Base-by-base conservation (phyloP, 1,140 invertebrate genomes). In the Heliothis subflexa region DNA sequence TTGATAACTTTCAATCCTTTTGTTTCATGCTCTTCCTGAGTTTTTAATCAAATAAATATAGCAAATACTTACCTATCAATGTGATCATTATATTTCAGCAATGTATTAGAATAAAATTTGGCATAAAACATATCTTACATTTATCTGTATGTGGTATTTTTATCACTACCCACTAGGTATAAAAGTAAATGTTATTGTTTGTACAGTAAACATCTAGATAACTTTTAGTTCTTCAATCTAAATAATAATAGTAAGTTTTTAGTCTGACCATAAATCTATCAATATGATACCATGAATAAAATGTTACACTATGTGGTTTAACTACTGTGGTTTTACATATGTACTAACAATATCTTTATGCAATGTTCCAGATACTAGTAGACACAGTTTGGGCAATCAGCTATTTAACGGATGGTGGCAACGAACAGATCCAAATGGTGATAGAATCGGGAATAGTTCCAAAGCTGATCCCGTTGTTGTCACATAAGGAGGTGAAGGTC, bases 331-430 rank as follows among this genome's bases (percentile, higher is more conserved):
- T 49, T 66, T 66, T 16, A 61, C 40, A 70, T 21, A 70, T n/a
- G 28, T 76, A 21, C 21, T 62, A 64, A 76, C 61, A 61, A 47
- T 0, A 49, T 16, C 7, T 52, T 52, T 52, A 2, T 62, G 18
- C 16, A 18, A 40, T 76, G 50, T 96, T 80, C 14, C 91, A 99
- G 97, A 99, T 99, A 89, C 95, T 99, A 86, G 98, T 99, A 66
- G 99, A 99, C 92, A 99, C 99, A 64, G 98, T 99, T 52, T 99
- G 99, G 99, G 99, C 99, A 33, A 96, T 99, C 79, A 99, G 99
- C 88, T 99, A 99, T 95, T 94, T 99, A 85, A 99, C 99, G 61
- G 99, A 99, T 90, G 98, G 98, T 78, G 99, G 99, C 21, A 99
- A 99, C 93, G 98, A 99, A 81, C 99, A 99, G 95, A 99, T 99